Evolutionary conservation across 2,797 vertebrate genomes (phyloP).

Genomic region (Pempheris klunzingeri): DNA sequence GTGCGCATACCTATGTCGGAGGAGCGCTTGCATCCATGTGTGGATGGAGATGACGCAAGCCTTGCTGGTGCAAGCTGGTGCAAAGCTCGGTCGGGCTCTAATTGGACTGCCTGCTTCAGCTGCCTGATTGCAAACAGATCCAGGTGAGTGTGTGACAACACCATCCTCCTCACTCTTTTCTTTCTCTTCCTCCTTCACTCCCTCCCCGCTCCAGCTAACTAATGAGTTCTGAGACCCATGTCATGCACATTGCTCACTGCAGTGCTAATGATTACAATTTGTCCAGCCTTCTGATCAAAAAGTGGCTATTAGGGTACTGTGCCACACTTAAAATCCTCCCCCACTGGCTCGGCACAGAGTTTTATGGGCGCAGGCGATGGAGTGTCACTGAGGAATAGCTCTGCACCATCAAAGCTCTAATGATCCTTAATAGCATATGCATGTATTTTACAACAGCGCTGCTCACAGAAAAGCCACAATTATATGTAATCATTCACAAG

Average conservation of each 20-base stretch:
- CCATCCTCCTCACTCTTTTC: slow-evolving; percentile 13
- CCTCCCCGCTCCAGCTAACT: slow-evolving; percentile 40
- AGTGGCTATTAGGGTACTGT: slow-evolving; percentile 65
- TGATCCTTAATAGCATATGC: slow-evolving; percentile 76
- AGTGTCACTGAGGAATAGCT: slow-evolving; percentile 78
- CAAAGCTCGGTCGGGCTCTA: slow-evolving; percentile 29
- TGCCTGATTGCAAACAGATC: slow-evolving; percentile 79
- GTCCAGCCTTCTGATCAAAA: slow-evolving; percentile 74
- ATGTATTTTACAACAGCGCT: slow-evolving; percentile 73
- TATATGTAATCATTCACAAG: slow-evolving; percentile 72
- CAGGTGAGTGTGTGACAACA: slow-evolving; percentile 70
- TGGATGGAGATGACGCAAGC: slow-evolving; percentile 53
- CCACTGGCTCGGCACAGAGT: slow-evolving; percentile 50
- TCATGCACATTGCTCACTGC: slow-evolving; percentile 56
- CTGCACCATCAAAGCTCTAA: slow-evolving; percentile 74
- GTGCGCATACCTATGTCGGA: slow-evolving; percentile 16
- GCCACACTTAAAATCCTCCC: slow-evolving; percentile 69
- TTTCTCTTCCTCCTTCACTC: slow-evolving; percentile 21
- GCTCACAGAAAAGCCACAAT: slow-evolving; percentile 70
- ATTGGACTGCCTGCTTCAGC: slow-evolving; percentile 54
- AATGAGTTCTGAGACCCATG: slow-evolving; percentile 67
- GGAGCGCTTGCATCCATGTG: slow-evolving; percentile 40
- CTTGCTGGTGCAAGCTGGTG: slow-evolving; percentile 34
- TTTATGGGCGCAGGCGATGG: slow-evolving; percentile 78
- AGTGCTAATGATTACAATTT: slow-evolving; percentile 81